phyloP scores from a whole-genome alignment of 2,113 vertebrate genomes.

The Struthio camelus region DNA sequence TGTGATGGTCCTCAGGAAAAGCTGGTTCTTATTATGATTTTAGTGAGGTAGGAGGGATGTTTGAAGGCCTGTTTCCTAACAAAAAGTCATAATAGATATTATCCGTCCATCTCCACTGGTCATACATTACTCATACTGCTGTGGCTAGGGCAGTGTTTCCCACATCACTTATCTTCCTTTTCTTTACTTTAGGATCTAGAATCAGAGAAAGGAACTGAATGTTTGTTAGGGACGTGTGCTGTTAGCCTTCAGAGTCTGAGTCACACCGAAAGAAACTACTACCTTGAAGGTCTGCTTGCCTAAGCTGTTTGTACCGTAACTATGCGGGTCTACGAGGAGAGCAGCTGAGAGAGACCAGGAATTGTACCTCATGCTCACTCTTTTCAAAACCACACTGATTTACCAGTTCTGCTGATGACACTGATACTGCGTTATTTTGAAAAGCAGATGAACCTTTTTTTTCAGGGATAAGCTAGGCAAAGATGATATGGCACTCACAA shows the following conservation, averaged over 20 bases:
- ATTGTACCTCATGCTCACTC: fast-evolving
- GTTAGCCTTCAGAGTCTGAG: neutral
- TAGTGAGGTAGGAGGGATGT: neutral
- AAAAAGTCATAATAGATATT: neutral
- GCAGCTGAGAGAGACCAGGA: neutral
- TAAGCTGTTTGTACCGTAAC: neutral
- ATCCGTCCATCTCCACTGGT: neutral
- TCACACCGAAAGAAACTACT: fast-evolving
- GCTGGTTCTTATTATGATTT: neutral
- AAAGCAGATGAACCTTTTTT: neutral
- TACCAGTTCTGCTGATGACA: neutral
- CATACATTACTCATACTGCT: neutral
- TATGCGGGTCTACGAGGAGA: neutral
- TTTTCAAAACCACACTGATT: neutral
- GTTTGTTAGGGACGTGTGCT: neutral
- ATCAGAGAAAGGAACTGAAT: neutral
- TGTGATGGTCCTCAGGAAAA: neutral
- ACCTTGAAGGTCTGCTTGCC: neutral
- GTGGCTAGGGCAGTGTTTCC: neutral
- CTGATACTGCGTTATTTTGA: neutral
- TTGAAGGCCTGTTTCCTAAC: neutral
- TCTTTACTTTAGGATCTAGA: neutral
- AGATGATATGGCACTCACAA: neutral
- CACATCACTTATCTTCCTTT: neutral
- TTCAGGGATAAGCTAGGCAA: neutral